Base-by-base conservation (phyloP, 2,113 vertebrate species). In the Pavo muticus region DNA sequence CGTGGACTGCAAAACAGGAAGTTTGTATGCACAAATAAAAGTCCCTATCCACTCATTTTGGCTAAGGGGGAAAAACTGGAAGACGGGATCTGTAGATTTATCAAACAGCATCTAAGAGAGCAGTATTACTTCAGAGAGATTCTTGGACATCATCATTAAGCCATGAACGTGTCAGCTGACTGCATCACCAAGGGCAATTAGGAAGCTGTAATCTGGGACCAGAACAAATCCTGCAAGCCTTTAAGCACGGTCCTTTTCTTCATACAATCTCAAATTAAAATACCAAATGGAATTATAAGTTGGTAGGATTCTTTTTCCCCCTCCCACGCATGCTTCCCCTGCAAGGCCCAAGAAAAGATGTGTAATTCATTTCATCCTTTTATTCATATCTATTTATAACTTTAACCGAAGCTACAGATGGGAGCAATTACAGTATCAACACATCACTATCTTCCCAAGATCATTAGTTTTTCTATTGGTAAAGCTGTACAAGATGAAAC, bases 1-100 rank as follows among this genome's bases (percentile, higher is more conserved):
- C 76, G 48, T 76, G 82, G 64, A 73, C 88, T 92, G 84, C 82
- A 95, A 90, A 96, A 88, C 84, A 91, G 90, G 75, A 94, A 92
- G 54, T 89, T 89, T 89, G 0, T 48, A 1, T 50, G 71, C 69
- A 68, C 89, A 79, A 88, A 75, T 87, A 73, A 29, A 72, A 71
- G 29, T n/a, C 27, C 32, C 44, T 92, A 79, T 95, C 81, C 78
- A 90, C 48, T 82, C 37, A 40, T 77, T 87, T 83, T 82, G 60
- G 50, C 54, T 65, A 72, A 65, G 44, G 72, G 73, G 44, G 86
- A 73, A 71, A 29, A 80, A 87, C 88, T 83, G 85, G 67, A 72
- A 89, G 67, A 29, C 47, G 82, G 40, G 10, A 35, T 47, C 42
- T 82, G n/a, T 74, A 67, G 35, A 69, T 89, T 72, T 40, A 87